Conservation (phyloP, 2,113 vertebrate genomes). For the Atrichornis clamosus region DNA sequence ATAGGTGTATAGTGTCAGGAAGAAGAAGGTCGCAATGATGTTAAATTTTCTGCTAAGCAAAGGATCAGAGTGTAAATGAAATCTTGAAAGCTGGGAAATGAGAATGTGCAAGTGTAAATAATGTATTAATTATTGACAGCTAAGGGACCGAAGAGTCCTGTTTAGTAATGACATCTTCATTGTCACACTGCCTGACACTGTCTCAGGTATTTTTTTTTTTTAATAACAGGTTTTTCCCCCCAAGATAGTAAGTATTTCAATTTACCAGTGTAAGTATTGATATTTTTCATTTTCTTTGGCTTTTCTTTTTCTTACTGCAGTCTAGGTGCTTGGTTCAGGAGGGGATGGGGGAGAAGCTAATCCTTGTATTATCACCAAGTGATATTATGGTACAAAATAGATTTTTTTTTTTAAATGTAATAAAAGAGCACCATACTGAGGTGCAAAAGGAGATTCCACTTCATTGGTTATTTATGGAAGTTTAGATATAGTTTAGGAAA, state of each 20-base stretch:
- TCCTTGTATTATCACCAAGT: not conserved
- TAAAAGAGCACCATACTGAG: not conserved
- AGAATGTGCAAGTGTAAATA: constrained; percentile 90
- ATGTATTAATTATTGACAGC: constrained; percentile 92
- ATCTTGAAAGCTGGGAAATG: constrained; percentile 82
- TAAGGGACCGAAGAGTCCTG: constrained; percentile 70
- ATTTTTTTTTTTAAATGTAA: not conserved
- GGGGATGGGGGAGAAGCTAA: not conserved
- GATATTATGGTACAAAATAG: not conserved
- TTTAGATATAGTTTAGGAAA: not conserved
- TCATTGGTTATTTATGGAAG: constrained; percentile 13
- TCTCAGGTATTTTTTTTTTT: constrained; percentile 56
- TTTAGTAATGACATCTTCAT: constrained; percentile 77
- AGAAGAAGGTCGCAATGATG: constrained; percentile 75
- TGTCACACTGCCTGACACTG: constrained; percentile 50
- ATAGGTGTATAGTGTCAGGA: constrained; percentile 45
- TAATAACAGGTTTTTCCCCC: constrained; percentile 31
- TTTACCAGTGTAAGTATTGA: constrained; percentile 27
- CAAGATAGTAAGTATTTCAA: constrained; percentile 37
- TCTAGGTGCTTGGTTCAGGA: not conserved
- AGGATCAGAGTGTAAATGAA: constrained; percentile 88
- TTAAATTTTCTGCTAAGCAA: constrained; percentile 79
- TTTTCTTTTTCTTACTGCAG: constrained; percentile 31
- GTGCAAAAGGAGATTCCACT: not conserved
- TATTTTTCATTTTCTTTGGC: constrained; percentile 39